Conservation (phyloP, 2,797 vertebrate species). For the Mus minutoides region DNA sequence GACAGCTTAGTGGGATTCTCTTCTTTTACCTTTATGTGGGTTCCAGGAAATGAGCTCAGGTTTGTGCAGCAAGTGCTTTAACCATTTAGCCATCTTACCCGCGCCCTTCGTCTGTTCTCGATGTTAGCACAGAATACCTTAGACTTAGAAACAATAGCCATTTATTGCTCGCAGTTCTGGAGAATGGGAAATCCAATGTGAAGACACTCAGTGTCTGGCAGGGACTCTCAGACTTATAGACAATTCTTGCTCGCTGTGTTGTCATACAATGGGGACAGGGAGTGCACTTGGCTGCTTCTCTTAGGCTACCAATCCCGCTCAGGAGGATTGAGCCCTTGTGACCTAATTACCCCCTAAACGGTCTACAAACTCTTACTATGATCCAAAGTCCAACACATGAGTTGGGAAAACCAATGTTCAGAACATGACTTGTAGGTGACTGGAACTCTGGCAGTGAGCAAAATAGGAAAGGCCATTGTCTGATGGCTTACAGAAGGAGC, state of each 20-base stretch:
- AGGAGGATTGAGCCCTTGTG: background rate
- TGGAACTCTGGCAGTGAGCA: background rate
- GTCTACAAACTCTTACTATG: background rate
- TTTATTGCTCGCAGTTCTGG: background rate
- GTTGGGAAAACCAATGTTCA: background rate
- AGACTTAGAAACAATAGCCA: background rate
- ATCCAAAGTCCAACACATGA: background rate
- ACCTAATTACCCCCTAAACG: background rate
- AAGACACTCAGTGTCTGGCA: background rate
- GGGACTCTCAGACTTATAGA: no score
- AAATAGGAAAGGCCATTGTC: background rate
- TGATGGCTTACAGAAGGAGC: background rate
- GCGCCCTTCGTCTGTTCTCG: background rate
- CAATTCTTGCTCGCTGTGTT: background rate
- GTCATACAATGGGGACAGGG: background rate
- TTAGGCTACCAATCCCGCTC: background rate
- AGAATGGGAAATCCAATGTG: background rate
- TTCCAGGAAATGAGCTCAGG: background rate
- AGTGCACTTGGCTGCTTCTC: background rate
- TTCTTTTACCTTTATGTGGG: background rate
- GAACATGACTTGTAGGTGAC: background rate
- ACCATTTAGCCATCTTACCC: background rate
- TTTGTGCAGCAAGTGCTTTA: background rate
- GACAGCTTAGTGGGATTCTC: background rate
- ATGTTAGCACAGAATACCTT: background rate